Conservation (phyloP, 2,888 invertebrate species). For the Pyralis farinalis region DNA sequence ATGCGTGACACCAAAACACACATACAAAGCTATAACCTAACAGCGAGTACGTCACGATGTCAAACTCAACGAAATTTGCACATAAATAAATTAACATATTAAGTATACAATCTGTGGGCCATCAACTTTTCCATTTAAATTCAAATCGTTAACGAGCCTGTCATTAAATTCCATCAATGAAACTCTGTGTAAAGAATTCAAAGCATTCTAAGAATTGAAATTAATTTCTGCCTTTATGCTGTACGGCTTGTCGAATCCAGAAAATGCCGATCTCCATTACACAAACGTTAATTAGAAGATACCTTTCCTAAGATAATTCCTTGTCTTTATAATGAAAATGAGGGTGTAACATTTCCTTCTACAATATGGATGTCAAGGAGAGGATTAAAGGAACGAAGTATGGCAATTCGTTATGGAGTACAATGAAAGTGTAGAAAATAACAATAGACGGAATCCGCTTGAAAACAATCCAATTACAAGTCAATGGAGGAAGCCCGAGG, state of each 20-base stretch:
- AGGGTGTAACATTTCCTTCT: slow-evolving; percentile 3
- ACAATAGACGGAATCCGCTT: slow-evolving; percentile 27
- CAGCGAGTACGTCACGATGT: too few species aligned
- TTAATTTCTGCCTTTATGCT: too few species aligned
- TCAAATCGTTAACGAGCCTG: too few species aligned
- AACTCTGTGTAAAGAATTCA: too few species aligned
- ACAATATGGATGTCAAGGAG: slow-evolving; percentile 6
- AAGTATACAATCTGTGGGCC: too few species aligned
- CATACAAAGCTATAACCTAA: too few species aligned
- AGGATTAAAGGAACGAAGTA: slow-evolving; percentile 7
- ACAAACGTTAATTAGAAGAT: slow-evolving; percentile 11
- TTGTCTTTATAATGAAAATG: slow-evolving; percentile 8
- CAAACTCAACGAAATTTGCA: too few species aligned
- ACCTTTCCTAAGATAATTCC: slow-evolving; percentile 8
- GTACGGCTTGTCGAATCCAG: not conserved
- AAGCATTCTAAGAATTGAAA: too few species aligned
- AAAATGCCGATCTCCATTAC: slow-evolving; percentile 12
- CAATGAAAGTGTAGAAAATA: slow-evolving; percentile 11
- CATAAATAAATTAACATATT: too few species aligned
- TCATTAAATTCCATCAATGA: too few species aligned
- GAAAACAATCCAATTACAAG: slow-evolving; percentile 48
- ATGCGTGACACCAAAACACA: too few species aligned
- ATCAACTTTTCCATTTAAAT: too few species aligned
- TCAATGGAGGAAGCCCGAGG: slow-evolving; percentile 25
- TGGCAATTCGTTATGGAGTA: slow-evolving; percentile 7